phyloP scores from a whole-genome alignment of 2,888 invertebrate species.

The Pogonocherus hispidulus region DNA sequence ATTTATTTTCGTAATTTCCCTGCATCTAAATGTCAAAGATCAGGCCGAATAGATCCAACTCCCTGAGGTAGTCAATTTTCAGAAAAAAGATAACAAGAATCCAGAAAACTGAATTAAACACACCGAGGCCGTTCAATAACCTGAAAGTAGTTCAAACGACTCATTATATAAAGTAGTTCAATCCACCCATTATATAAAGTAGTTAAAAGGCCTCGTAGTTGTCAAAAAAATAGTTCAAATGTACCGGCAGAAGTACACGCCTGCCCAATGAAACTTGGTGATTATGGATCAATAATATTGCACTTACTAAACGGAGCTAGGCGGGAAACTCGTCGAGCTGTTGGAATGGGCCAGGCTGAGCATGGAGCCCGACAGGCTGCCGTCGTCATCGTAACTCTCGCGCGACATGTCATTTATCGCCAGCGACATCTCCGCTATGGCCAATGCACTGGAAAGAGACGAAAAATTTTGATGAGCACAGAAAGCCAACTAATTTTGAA shows the following conservation, averaged over 20 bases:
- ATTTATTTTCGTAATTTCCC: no score
- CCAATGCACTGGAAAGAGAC: slow-evolving; percentile 80
- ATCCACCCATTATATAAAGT: no score
- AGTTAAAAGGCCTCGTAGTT: neutral
- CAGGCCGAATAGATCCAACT: no score
- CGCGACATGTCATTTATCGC: slow-evolving; percentile 93
- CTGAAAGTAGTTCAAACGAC: neutral
- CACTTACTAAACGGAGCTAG: slow-evolving; percentile 65
- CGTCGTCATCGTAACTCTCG: slow-evolving; percentile 92
- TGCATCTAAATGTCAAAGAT: no score
- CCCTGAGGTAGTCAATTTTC: no score
- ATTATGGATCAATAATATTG: slow-evolving; percentile 42
- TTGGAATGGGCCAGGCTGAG: slow-evolving; percentile 95
- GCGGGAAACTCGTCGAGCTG: slow-evolving; percentile 92
- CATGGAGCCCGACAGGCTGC: slow-evolving; percentile 94
- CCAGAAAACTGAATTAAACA: neutral
- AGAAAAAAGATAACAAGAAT: neutral
- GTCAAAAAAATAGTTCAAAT: neutral
- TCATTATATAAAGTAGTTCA: no score
- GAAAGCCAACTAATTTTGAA: no score
- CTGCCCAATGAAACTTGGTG: slow-evolving; percentile 38
- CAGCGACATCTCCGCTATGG: slow-evolving; percentile 90
- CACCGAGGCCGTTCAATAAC: no score
- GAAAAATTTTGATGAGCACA: slow-evolving; percentile 28
- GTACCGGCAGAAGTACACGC: no score